phyloP scores from a whole-genome alignment of 2,797 vertebrate species.

The Poecilia gillii region DNA sequence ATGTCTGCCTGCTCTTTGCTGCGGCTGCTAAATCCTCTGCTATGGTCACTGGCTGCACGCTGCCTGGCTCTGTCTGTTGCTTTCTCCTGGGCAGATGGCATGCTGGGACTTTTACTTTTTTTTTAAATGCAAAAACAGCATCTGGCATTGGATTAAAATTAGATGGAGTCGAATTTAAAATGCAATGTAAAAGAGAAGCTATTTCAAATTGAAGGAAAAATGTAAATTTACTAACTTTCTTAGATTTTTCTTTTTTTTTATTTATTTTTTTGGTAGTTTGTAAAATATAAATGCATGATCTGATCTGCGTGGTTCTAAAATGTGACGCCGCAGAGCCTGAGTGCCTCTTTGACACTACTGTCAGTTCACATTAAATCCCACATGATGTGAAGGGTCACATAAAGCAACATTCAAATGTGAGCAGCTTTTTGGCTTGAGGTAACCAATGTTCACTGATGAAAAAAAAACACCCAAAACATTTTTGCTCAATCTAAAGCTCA shows the following conservation, averaged over 20 bases:
- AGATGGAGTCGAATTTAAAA: not conserved
- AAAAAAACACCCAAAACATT: not conserved
- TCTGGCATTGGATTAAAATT: constrained; percentile 9
- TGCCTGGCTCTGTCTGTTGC: constrained; percentile 2
- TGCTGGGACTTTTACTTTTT: not conserved
- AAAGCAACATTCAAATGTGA: constrained; percentile 9
- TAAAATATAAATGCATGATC: no score
- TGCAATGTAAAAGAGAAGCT: not conserved
- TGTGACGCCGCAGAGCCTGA: not conserved
- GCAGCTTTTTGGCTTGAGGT: constrained; percentile 10
- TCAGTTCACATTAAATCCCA: constrained; percentile 12
- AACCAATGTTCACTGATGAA: not conserved
- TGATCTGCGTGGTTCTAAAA: constrained; percentile 1
- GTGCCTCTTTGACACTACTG: constrained; percentile 21
- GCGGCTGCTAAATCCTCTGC: not conserved
- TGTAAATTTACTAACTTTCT: no score
- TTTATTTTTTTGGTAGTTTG: no score
- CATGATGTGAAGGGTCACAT: not conserved
- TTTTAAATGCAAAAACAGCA: not conserved
- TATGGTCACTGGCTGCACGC: not conserved
- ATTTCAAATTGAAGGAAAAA: no score
- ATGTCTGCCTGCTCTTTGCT: constrained; percentile 5
- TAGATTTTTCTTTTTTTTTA: no score
- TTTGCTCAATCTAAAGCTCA: not conserved
- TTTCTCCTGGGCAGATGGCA: constrained; percentile 7